Base-by-base conservation (phyloP, 1,140 invertebrate genomes). In the Zophobas atratus region DNA sequence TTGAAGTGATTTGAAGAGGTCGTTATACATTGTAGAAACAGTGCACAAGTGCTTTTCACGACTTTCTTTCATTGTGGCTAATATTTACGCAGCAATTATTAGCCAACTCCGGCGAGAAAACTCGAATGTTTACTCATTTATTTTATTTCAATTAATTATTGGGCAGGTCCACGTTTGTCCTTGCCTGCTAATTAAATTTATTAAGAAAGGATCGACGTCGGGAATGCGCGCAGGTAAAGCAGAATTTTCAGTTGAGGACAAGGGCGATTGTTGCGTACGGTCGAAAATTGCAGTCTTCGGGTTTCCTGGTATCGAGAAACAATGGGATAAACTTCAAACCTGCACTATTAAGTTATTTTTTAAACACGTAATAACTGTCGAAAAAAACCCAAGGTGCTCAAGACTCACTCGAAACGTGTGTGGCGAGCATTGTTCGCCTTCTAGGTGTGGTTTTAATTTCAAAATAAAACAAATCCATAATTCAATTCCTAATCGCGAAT, bases 1-100 rank as follows among this genome's bases (percentile, higher is more conserved):
- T 67, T 43, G 38, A 20, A 67, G 60, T 67, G 60, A 43, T 67
- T 67, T 67, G 38, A 67, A 67, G 60, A 67, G 60, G 60, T 67
- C 60, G 39, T 5, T 57, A 67, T 67, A 20, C 60, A 67, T 67
- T 46, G 43, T 67, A 43, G 38, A 63, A 63, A 63, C 36, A 6
- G 1, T 34, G 34, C 36, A 34, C 38, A 39, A 67, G 38, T 41
- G 60, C 43, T 43, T 67, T 67, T 67, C 39, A 32, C 60, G 41
- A 43, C 60, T 67, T 67, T 67, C 60, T 67, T 63, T 67, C 39
- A 6, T 4, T 51, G 3, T 4, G 6, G 4, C 49, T 20, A 20
- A 51, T 20, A 51, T 51, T 51, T 2, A 20, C n/a, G 6, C 3
- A 2, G n/a, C n/a, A 51, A 51, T 8, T 46, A 3, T 4, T 3